Evolutionary conservation across 2,888 invertebrate genomes (phyloP).

Genomic region (Odontothrips loti): DNA sequence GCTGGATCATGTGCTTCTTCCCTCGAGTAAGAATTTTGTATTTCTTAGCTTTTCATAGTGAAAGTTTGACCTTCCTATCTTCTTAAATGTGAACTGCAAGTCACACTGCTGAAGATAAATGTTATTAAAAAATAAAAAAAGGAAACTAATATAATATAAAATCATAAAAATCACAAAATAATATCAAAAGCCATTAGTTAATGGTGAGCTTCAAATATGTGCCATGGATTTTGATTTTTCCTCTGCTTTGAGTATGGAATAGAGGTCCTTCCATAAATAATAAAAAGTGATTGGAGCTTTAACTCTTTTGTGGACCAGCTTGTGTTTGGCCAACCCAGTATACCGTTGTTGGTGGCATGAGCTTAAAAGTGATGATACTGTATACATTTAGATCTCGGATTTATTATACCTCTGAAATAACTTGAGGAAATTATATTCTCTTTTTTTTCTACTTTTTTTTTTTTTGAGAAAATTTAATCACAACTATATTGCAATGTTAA

Average conservation of each 20-base stretch:
- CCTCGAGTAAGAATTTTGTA: no score
- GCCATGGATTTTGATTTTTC: slow-evolving; percentile 3
- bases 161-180: not conserved
- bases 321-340: not conserved
- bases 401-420: not conserved
- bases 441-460: not conserved
- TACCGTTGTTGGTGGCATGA: not conserved
- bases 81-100: no score
- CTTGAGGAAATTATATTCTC: not conserved
- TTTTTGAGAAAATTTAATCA: not conserved
- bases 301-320: not conserved
- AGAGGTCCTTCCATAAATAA: not conserved
- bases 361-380: slow-evolving; percentile 6
- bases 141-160: not conserved
- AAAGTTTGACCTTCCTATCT: no score
- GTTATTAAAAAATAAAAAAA: no score
- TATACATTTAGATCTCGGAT: slow-evolving; percentile 17
- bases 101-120: no score
- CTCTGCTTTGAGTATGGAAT: not conserved
- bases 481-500: not conserved
- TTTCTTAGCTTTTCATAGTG: no score
- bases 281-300: not conserved
- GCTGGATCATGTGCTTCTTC: no score
- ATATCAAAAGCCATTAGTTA: no score
- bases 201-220: not conserved